Evolutionary conservation across 2,888 invertebrate species (phyloP).

Genomic region (Oscheius sp.): DNA sequence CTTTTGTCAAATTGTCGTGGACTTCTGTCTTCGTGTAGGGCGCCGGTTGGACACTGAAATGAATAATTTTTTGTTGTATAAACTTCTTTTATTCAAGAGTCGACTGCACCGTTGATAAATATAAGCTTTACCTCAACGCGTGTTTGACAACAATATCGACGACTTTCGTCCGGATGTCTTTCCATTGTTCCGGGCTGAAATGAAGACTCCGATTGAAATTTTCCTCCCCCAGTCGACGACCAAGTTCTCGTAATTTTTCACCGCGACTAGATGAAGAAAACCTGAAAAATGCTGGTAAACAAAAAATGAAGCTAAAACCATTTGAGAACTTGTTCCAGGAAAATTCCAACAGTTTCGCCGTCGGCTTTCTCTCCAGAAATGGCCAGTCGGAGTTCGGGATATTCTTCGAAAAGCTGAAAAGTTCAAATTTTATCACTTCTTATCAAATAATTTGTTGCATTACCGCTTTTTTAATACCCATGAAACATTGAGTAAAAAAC

Average conservation of each 20-base stretch:
- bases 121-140: slow-evolving; percentile 27
- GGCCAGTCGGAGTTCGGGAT: slow-evolving; percentile 15
- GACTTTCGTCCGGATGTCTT: slow-evolving; percentile 58
- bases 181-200: slow-evolving; percentile 66
- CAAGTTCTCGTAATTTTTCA: slow-evolving; percentile 34
- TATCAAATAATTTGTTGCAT: slow-evolving; percentile 8
- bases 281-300: slow-evolving; percentile 26
- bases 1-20: slow-evolving; percentile 57
- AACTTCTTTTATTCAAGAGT: background rate
- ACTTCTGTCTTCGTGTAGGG: slow-evolving; percentile 39
- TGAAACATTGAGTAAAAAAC: too few species aligned
- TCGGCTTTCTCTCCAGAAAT: slow-evolving; percentile 30
- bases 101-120: background rate
- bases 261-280: slow-evolving; percentile 28
- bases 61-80: too few species aligned
- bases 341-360: slow-evolving; percentile 48
- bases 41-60: slow-evolving; percentile 31
- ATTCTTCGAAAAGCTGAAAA: slow-evolving; percentile 35
- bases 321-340: slow-evolving; percentile 49
- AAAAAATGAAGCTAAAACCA: slow-evolving; percentile 38
- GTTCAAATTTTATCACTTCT: too few species aligned
- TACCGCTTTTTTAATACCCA: too few species aligned
- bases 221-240: slow-evolving; percentile 42
- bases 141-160: slow-evolving; percentile 49
- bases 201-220: slow-evolving; percentile 55